These are phyloP conservation scores for Lepidurus packardi DNA, from an alignment of 1,140 invertebrate genomes.

Conservation along the genomic window DNA sequence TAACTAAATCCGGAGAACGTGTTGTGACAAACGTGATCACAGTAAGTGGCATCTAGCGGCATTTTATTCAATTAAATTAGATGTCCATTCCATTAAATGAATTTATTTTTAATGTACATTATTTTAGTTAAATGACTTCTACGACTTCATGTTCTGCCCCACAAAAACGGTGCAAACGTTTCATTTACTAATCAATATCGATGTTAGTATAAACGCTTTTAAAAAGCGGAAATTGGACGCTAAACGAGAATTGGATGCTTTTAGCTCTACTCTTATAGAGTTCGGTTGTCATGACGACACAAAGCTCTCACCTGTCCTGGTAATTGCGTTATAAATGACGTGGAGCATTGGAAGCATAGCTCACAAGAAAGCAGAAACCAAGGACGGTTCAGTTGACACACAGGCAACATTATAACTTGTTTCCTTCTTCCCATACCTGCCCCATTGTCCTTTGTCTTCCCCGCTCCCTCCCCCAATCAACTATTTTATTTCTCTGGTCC, in stretches of 20 bases:
- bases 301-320: slow-evolving; percentile 1
- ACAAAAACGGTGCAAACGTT: too few relatives aligned
- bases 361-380: background rate
- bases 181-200: too few relatives aligned
- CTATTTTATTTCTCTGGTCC: too few relatives aligned
- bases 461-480: background rate
- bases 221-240: background rate
- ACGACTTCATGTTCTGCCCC: too few relatives aligned
- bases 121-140: too few relatives aligned
- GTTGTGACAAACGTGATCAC: too few relatives aligned
- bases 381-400: background rate
- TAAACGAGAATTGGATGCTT: background rate
- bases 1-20: too few relatives aligned
- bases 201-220: too few relatives aligned
- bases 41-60: too few relatives aligned
- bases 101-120: too few relatives aligned
- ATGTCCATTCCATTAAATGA: too few relatives aligned
- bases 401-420: background rate
- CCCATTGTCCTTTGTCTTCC: background rate
- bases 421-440: background rate
- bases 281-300: slow-evolving; percentile 11
- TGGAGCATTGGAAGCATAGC: background rate
- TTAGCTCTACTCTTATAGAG: background rate
- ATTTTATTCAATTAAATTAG: too few relatives aligned
- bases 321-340: slow-evolving; percentile 14